These are phyloP conservation scores for Procavia capensis DNA, from an alignment of 2,113 vertebrate species.

Conservation along the genomic window DNA sequence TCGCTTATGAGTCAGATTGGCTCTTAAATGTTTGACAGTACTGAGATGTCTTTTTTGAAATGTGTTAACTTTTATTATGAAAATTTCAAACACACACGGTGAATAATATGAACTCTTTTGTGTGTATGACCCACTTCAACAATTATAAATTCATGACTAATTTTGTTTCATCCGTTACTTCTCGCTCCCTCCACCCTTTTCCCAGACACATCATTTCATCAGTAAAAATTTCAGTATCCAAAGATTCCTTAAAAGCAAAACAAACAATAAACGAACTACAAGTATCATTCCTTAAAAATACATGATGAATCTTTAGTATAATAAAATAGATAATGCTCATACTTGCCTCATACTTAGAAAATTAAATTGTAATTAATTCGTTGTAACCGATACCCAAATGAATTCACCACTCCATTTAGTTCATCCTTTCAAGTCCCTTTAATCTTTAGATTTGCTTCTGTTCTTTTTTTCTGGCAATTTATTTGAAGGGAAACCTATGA, in stretches of 20 bases:
- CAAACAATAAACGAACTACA: neutral
- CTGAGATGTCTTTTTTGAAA: neutral
- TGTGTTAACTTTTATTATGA: neutral
- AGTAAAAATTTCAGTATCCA: neutral
- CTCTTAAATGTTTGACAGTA: neutral
- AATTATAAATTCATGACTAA: neutral
- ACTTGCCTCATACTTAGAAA: neutral
- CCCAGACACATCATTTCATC: neutral
- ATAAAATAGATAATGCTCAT: neutral
- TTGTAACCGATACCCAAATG: neutral
- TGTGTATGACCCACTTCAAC: neutral
- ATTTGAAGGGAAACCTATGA: neutral
- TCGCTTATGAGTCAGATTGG: neutral
- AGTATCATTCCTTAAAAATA: neutral
- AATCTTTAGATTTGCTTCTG: too few relatives aligned
- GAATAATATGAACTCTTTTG: neutral
- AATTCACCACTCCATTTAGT: neutral
- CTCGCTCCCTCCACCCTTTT: neutral
- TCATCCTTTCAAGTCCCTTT: neutral
- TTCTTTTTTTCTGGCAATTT: neutral
- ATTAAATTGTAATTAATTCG: neutral
- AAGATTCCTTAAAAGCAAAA: neutral
- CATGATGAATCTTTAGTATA: neutral
- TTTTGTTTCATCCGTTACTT: neutral
- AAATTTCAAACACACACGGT: neutral